A percentile compares a stretch with the other conserved stretches of the same genome.
These are phyloP conservation scores for Sinella curviseta DNA, from an alignment of 1,140 invertebrate genomes.

Conservation along the genomic window DNA sequence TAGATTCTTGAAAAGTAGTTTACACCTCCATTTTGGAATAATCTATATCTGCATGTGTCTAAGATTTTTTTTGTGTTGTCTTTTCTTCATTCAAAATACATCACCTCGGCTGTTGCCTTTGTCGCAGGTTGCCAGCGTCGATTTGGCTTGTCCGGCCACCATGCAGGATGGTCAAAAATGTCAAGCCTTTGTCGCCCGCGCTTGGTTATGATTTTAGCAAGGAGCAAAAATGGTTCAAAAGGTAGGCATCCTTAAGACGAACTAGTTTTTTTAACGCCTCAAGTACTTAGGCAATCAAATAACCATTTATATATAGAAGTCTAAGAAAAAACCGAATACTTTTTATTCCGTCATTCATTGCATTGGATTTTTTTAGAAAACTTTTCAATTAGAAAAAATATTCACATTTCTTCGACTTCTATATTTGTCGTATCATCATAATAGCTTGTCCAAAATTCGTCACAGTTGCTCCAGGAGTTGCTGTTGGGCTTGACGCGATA, in stretches of 20 bases:
- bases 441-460: slow-evolving; percentile 31
- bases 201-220: not conserved
- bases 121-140: not conserved
- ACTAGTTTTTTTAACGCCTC: not conserved
- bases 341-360: not conserved
- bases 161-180: not conserved
- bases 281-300: not conserved
- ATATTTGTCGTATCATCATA: not conserved
- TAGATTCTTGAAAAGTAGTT: too few relatives aligned
- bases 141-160: not conserved
- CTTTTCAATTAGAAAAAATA: not conserved
- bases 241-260: not conserved
- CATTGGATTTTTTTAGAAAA: not conserved
- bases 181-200: not conserved
- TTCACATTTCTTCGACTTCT: not conserved
- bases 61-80: too few relatives aligned
- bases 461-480: slow-evolving; percentile 34
- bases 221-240: not conserved
- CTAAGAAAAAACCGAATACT: too few relatives aligned
- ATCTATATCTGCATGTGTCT: too few relatives aligned
- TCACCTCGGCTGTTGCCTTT: not conserved
- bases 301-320: too few relatives aligned
- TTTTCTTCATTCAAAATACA: too few relatives aligned
- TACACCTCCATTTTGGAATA: too few relatives aligned
- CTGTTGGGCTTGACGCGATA: slow-evolving; percentile 41